phyloP scores from a whole-genome alignment of 2,113 vertebrate genomes.

The Numenius arquata region DNA sequence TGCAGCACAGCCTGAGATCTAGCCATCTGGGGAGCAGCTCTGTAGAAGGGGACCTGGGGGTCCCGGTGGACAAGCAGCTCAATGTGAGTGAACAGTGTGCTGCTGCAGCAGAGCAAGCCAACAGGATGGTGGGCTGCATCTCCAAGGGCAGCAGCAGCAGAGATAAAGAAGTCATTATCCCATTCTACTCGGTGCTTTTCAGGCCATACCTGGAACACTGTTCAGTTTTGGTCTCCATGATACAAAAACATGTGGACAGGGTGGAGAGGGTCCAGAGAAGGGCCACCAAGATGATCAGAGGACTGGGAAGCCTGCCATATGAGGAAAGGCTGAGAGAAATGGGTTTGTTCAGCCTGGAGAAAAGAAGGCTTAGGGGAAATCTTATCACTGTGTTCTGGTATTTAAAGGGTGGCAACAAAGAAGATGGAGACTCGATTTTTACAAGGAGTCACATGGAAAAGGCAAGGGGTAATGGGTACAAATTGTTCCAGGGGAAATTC shows the following conservation, averaged over 20 bases:
- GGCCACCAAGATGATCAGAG: not conserved
- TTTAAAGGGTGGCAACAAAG: not conserved
- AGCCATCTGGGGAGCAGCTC: not conserved
- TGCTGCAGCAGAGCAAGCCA: not conserved
- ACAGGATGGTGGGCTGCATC: not conserved
- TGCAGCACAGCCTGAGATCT: not conserved
- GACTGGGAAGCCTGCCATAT: not conserved
- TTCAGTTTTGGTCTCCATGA: not conserved
- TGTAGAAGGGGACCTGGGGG: not conserved
- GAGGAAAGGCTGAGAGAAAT: not conserved
- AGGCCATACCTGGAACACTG: not conserved
- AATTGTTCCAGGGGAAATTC: not conserved
- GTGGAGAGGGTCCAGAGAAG: not conserved
- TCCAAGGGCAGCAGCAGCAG: not conserved
- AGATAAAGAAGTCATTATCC: not conserved
- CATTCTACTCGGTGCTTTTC: not conserved
- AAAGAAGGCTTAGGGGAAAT: not conserved
- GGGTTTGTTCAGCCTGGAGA: not conserved
- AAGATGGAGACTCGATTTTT: not conserved
- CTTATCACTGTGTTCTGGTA: not conserved
- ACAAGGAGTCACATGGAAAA: not conserved
- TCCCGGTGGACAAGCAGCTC: not conserved
- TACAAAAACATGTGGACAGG: not conserved
- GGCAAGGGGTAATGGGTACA: not conserved
- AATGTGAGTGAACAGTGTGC: not conserved